Evolutionary conservation across 1,140 invertebrate species (phyloP), one percentile per base, ranked within the genome.

Genomic region (Atta texana): DNA sequence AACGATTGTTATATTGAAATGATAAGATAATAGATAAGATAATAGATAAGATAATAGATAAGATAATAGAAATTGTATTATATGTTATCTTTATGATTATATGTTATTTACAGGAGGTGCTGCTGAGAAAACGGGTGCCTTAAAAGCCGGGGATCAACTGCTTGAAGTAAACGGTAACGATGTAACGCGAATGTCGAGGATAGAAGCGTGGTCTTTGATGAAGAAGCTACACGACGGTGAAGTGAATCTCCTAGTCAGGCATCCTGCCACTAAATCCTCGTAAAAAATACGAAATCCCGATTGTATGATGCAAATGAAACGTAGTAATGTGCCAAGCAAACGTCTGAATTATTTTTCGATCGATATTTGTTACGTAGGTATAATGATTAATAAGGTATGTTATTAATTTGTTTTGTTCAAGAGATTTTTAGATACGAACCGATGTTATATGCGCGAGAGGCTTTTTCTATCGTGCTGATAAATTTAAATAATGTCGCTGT

Each of bases 141-240:
- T 99, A 86, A 96, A 97, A 91, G 97, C 97, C 63, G 98, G 98
- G 49, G 98, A 99, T 94, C 98, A 99, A 95, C 96, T 99, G 80
- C 93, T 98, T 8, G 96, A 97, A 85, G 97, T 99, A 28, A 98
- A 98, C 91, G 97, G 97, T 31, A 96, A 96, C 64, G 97, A 98
- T 81, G 97, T 98, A 86, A 97, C 97, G 76, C 96, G 96, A 64
- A 97, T 99, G 96, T 97, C 98, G 1, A 96, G 98, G 87, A 98
- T 98, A 84, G 98, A 99, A 95, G 98, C 98, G 55, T 99, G 98
- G 98, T 98, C 98, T 89, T 96, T 98, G 76, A 97, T 99, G 95
- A 99, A 99, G 94, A 97, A 98, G 89, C 93, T 99, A 78, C 97
- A 98, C 76, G 97, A 98, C 89, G 98, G 98, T 49, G 96, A 96